Base-by-base conservation (phyloP, 2,888 invertebrate genomes). In the Pammene aurita region DNA sequence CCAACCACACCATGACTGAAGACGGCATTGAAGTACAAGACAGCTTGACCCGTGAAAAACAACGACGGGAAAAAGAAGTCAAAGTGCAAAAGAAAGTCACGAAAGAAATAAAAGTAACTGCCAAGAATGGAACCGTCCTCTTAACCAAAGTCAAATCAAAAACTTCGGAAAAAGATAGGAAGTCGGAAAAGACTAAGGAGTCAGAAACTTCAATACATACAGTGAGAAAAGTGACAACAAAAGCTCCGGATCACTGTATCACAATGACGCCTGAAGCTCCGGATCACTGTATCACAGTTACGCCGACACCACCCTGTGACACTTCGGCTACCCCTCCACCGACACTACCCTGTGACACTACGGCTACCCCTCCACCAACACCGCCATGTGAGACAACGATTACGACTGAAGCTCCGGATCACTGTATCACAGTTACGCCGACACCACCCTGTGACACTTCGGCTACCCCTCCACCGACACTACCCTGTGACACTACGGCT, bases 161-260 rank as follows among this genome's bases (percentile, higher is more conserved):
- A n/a, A 26, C 38, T n/a, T 61, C 54, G 16, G 67, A 41, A 26
- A 67, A 62, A 55, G 38, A 48, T 0, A 67, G 35, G 35, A 67
- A 61, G 14, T 48, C n/a, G 0, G 67, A 55, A 14, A 67, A 56
- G 38, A 56, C 55, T 16, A 67, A 62, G 5, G 18, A 62, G 34
- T 34, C 34, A 2, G 54, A 54, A n/a, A 42, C 13, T 14, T 13
- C 52, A 34, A 13, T 55, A 5, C 63, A 54, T 35, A 55, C 63
- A 5, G 44, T 55, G 54, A 55, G 55, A 13, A 34, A 44, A 13
- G 14, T 35, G 6, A 64, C 55, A 4, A 42, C 63, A 7, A 14
- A 38, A 13, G 10, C 42, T 9, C 41, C 63, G 7, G 26, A 35
- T 9, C n/a, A 6, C 7, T 54, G 26, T 6, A 38, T 10, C 1